Evolutionary conservation across 2,888 invertebrate species (phyloP).

Genomic region (Hyles lineata): DNA sequence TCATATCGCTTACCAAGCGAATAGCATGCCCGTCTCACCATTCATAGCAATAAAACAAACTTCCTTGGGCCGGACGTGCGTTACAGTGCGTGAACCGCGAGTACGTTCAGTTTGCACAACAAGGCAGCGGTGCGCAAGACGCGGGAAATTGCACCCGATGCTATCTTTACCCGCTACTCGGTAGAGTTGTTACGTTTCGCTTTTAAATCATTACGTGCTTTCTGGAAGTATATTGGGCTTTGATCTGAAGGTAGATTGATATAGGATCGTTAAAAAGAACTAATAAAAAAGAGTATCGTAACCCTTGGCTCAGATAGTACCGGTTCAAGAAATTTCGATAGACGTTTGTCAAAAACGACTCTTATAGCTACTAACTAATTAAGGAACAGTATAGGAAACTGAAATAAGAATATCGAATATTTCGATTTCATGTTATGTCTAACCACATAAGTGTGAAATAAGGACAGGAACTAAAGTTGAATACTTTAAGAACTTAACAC

Average conservation of each 20-base stretch:
- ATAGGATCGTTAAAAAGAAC: not conserved
- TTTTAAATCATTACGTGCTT: not conserved
- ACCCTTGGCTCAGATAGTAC: too few relatives aligned
- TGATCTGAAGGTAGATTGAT: not conserved
- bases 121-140: constrained; percentile 38
- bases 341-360: too few relatives aligned
- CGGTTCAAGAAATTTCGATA: too few relatives aligned
- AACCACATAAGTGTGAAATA: not conserved
- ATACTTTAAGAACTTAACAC: not conserved
- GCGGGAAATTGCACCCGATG: constrained; percentile 53
- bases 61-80: constrained; percentile 7
- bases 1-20: too few relatives aligned
- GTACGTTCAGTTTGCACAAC: constrained; percentile 48
- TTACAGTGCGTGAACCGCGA: constrained; percentile 28
- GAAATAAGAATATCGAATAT: too few relatives aligned
- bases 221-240: not conserved
- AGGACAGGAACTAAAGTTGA: not conserved
- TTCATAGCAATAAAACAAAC: too few relatives aligned
- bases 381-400: too few relatives aligned
- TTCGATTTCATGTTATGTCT: too few relatives aligned
- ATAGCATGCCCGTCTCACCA: too few relatives aligned
- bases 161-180: not conserved
- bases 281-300: too few relatives aligned
- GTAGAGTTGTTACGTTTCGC: not conserved
- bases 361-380: too few relatives aligned